A percentile compares a stretch with the other conserved stretches of the same genome.
Evolutionary conservation across 1,140 invertebrate genomes (phyloP).

Genomic region (Apis florea): DNA sequence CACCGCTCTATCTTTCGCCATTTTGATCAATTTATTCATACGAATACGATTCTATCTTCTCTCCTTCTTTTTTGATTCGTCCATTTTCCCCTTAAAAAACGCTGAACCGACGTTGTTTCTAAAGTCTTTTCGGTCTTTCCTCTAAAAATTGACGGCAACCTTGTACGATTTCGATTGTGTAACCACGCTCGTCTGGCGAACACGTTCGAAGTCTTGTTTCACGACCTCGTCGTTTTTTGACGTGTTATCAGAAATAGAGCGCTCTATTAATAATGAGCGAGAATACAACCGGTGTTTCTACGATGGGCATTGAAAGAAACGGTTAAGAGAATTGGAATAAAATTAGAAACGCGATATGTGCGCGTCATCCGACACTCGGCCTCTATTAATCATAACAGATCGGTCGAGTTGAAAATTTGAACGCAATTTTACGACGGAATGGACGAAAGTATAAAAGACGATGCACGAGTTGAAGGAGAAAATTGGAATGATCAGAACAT

Average conservation of each 20-base stretch:
- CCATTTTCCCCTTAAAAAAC: neutral
- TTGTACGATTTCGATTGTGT: neutral
- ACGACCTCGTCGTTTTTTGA: conserved; percentile 20
- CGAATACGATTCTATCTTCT: neutral
- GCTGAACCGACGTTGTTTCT: neutral
- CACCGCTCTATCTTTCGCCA: neutral
- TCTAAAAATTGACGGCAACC: neutral
- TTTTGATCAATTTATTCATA: neutral
- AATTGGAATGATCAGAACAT: no score
- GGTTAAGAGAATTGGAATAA: neutral
- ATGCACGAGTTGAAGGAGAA: no score
- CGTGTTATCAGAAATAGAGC: conserved; percentile 26
- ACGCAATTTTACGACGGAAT: neutral
- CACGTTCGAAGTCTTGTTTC: neutral
- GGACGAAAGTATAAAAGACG: no score
- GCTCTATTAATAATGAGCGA: conserved; percentile 18
- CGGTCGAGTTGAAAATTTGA: neutral
- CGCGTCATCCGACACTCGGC: neutral
- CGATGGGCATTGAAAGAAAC: neutral
- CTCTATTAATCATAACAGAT: neutral
- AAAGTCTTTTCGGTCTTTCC: neutral
- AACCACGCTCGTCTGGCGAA: neutral
- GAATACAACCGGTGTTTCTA: neutral
- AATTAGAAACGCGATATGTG: conserved; percentile 17
- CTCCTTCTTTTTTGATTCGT: neutral